Evolutionary conservation across 2,113 vertebrate species (phyloP).

Genomic region (Myiozetetes cayanensis): DNA sequence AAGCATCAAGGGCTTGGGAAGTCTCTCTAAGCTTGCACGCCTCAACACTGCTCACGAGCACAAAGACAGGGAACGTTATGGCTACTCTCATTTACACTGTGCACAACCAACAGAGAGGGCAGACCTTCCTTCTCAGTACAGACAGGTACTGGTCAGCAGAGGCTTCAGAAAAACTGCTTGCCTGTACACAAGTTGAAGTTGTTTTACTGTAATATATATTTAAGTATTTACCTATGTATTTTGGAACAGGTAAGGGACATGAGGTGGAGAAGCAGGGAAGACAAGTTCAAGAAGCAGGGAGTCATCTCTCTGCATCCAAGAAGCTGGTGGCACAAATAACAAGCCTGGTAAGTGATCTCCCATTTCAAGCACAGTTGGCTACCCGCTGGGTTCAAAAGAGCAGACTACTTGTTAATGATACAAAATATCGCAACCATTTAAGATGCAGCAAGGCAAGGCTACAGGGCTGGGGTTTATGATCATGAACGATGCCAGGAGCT

Average conservation of each 20-base stretch:
- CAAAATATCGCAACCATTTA: conserved; percentile 36
- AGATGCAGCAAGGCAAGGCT: conserved; percentile 51
- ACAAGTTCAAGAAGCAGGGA: conserved; percentile 51
- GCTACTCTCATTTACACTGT: neutral
- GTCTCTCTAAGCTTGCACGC: neutral
- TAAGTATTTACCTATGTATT: conserved; percentile 23
- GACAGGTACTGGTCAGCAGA: neutral
- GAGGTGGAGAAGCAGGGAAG: conserved; percentile 35
- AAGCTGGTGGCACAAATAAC: conserved; percentile 38
- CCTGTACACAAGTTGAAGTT: conserved; percentile 5
- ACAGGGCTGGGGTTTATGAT: conserved; percentile 4
- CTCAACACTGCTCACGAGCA: neutral
- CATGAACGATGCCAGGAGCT: neutral
- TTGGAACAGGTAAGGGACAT: conserved; percentile 1
- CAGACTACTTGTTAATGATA: conserved; percentile 30
- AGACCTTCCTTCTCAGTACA: neutral
- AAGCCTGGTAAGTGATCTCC: conserved; percentile 38
- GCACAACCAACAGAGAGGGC: neutral
- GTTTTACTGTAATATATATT: conserved; percentile 32
- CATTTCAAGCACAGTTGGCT: conserved; percentile 21
- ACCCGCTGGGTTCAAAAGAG: conserved; percentile 41
- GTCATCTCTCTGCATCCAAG: neutral
- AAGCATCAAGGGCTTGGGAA: neutral
- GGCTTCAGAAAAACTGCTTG: conserved; percentile 23
- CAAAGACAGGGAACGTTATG: neutral